Percentiles rank a stretch among this genome's conserved stretches.
Conservation (phyloP, 2,113 vertebrate species). For the Rhineura floridana region DNA sequence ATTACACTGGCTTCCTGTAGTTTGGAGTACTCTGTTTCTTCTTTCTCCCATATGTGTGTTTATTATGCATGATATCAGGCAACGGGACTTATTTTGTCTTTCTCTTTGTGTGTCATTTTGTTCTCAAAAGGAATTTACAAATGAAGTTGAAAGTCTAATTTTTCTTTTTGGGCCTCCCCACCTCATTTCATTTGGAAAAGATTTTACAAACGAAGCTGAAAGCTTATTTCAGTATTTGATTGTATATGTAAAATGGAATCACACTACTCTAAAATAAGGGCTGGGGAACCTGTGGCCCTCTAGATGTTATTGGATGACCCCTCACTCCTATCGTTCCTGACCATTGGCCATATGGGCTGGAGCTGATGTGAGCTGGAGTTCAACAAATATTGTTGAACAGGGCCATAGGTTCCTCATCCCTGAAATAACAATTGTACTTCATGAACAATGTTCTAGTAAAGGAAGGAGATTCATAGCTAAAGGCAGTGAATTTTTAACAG, state of each 20-base stretch:
- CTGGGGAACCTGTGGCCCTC: too few species aligned
- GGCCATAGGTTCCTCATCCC: too few species aligned
- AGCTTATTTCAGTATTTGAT: slow-evolving; percentile 1
- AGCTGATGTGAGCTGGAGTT: too few species aligned
- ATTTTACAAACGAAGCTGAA: slow-evolving; percentile 6
- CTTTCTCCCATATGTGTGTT: neutral
- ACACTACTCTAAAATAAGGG: neutral
- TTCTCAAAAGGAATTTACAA: slow-evolving; percentile 15
- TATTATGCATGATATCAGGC: neutral
- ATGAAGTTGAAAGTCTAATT: neutral
- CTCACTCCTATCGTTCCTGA: too few species aligned
- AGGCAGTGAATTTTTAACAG: neutral
- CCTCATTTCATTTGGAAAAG: neutral
- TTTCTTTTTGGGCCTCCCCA: neutral
- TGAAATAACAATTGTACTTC: neutral
- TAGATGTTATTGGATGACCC: too few species aligned
- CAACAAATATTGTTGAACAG: too few species aligned
- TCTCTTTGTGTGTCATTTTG: neutral
- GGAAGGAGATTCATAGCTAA: neutral
- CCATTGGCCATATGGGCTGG: too few species aligned
- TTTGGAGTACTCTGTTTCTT: too few species aligned
- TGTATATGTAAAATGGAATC: neutral
- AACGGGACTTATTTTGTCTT: neutral
- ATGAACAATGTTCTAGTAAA: too few species aligned
- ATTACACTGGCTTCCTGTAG: too few species aligned